Base-by-base conservation (phyloP, 2,888 invertebrate species). In the Limenitis camilla region DNA sequence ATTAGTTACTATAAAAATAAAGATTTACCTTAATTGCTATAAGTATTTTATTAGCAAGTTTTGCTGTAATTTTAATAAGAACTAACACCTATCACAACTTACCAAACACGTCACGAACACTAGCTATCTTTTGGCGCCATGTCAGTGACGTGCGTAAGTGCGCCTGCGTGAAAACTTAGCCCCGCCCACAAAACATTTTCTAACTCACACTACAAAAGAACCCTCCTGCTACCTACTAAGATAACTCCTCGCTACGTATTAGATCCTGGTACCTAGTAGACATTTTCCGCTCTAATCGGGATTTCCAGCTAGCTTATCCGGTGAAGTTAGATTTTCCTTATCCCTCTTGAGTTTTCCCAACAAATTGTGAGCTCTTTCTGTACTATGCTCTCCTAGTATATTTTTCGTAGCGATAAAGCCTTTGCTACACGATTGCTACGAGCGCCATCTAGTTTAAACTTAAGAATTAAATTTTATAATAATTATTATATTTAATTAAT, bases 271-370 rank as follows among this genome's bases (percentile, higher is more conserved):
- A 82, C 59, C 61, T 63, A 78, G 82, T 81, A 82, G 84, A 83
- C 74, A 84, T 87, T 87, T 86, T 87, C 85, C 85, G 85, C 85
- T 87, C 84, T 87, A 86, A 87, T 87, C 86, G 82, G 83, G 83
- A 79, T 85, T 84, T 83, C 67, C 83, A 76, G 77, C 74, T 75
- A 76, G 72, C 78, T 78, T 78, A 72, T 65, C 70, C 66, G 67
- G 67, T 67, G 62, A 74, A 75, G 75, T 82, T 81, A 80, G 81
- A 78, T 77, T 74, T 19, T 38, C 45, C 43, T 45, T 45, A 45
- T 45, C 45, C 45, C 11, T 45, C 30, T 59, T 54, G 59, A 33
- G 29, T 53, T 58, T 54, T 58, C 53, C 48, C n/a, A 46, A 32
- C 40, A 38, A 45, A 44, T 35, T 42, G 47, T 63, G 62, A 39